Conservation (phyloP, 2,888 invertebrate genomes). For the Rhamnusium bicolor region DNA sequence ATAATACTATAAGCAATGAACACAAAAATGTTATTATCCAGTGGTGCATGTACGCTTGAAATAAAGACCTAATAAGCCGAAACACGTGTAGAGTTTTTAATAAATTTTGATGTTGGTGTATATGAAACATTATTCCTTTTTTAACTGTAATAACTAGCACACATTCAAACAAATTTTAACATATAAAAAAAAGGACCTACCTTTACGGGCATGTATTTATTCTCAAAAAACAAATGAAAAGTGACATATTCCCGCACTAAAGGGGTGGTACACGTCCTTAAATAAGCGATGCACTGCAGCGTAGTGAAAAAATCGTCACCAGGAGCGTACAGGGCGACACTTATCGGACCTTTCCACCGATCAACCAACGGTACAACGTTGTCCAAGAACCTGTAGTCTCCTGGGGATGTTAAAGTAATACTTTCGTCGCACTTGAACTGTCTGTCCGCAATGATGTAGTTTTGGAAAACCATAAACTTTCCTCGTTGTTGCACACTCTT, state of each 20-base stretch:
- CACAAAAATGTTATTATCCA: no score
- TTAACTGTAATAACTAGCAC: no score
- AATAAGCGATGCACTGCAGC: conserved; percentile 82
- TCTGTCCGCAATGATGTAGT: conserved; percentile 77
- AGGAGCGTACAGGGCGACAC: conserved; percentile 87
- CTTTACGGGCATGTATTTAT: conserved; percentile 81
- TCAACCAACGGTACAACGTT: conserved; percentile 86
- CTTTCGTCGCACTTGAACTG: conserved; percentile 51
- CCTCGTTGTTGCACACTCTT: conserved; percentile 49
- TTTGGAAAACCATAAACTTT: conserved; percentile 85
- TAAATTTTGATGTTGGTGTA: no score
- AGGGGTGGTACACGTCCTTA: conserved; percentile 80
- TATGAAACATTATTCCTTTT: no score
- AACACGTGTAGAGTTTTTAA: no score
- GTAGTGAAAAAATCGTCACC: conserved; percentile 84
- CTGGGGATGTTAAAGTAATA: conserved; percentile 56
- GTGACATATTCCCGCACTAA: conserved; percentile 85
- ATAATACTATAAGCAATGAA: no score
- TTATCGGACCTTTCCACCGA: conserved; percentile 88
- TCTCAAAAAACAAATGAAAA: conserved; percentile 89
- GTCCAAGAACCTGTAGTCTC: conserved; percentile 81
- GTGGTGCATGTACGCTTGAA: no score
- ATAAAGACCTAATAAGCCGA: no score
- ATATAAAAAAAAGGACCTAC: conserved; percentile 38
- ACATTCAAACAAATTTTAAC: no score